Percentiles rank a stretch among this genome's conserved stretches.
phyloP scores from a whole-genome alignment of 2,797 vertebrate genomes.

The Notoglanidium macrostoma region DNA sequence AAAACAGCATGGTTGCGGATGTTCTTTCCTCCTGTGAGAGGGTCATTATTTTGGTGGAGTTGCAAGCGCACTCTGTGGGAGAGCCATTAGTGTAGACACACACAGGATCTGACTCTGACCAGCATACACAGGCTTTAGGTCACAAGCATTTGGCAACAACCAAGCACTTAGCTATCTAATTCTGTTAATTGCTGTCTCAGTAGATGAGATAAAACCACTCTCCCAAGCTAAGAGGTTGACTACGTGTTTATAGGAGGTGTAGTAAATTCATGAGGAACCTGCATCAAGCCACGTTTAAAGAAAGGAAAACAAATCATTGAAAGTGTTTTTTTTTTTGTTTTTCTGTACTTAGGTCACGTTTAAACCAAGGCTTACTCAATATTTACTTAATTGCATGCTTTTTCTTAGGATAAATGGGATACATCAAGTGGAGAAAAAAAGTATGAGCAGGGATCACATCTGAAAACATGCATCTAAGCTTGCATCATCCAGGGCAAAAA shows the following conservation, averaged over 20 bases:
- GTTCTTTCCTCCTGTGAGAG: conserved; percentile 21
- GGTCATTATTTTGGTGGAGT: conserved; percentile 42
- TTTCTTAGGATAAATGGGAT: background rate
- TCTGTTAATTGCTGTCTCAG: conserved; percentile 56
- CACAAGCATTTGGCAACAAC: conserved; percentile 44
- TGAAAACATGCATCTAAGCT: background rate
- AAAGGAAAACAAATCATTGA: background rate
- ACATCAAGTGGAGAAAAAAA: background rate
- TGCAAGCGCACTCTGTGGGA: conserved; percentile 39
- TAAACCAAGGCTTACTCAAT: background rate
- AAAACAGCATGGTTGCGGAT: conserved; percentile 2
- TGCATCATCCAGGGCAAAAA: background rate
- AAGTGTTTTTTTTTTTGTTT: background rate
- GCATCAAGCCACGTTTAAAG: conserved; percentile 10
- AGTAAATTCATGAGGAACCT: conserved; percentile 32
- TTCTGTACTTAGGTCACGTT: background rate
- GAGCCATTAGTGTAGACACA: conserved; percentile 52
- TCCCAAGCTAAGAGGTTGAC: conserved; percentile 17
- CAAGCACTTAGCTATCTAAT: conserved; percentile 51
- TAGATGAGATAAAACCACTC: conserved; percentile 50
- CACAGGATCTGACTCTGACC: conserved; percentile 38
- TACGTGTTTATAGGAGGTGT: conserved; percentile 30
- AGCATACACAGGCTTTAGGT: conserved; percentile 48
- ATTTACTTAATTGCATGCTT: conserved; percentile 6
- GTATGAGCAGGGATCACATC: background rate